phyloP scores from a whole-genome alignment of 2,888 invertebrate genomes.

The Lithodes maja region DNA sequence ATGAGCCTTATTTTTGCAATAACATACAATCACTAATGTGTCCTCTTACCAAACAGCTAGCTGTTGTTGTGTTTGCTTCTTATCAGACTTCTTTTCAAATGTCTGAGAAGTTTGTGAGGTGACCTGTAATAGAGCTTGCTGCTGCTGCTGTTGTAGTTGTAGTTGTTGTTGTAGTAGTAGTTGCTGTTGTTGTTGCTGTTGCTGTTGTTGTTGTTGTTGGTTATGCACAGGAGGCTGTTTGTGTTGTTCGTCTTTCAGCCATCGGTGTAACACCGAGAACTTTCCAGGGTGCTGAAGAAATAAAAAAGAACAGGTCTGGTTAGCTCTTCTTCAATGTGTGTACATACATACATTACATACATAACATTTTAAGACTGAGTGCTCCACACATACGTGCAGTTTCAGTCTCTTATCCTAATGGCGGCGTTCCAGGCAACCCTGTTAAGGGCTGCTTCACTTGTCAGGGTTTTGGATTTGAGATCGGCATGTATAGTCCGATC shows the following conservation, averaged over 20 bases:
- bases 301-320: neutral
- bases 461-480: too few relatives aligned
- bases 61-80: constrained; percentile 49
- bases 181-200: constrained; percentile 23
- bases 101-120: constrained; percentile 17
- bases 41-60: constrained; percentile 45
- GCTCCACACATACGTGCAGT: too few relatives aligned
- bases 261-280: constrained; percentile 66
- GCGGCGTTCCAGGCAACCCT: too few relatives aligned
- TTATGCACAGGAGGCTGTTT: constrained; percentile 35
- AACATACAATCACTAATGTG: too few relatives aligned
- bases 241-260: constrained; percentile 68
- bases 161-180: constrained; percentile 31
- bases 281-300: constrained; percentile 59
- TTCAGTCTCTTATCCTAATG: too few relatives aligned
- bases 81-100: constrained; percentile 33
- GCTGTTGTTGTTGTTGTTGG: constrained; percentile 42
- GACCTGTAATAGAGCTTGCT: neutral
- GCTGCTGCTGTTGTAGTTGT: constrained; percentile 2
- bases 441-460: too few relatives aligned
- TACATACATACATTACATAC: too few relatives aligned
- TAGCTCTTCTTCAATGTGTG: too few relatives aligned
- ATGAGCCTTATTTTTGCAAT: too few relatives aligned
- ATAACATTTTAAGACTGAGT: too few relatives aligned
- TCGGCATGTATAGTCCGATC: too few relatives aligned